These are phyloP conservation scores for Anoura caudifer DNA, from an alignment of 2,113 vertebrate species.

Conservation along the genomic window DNA sequence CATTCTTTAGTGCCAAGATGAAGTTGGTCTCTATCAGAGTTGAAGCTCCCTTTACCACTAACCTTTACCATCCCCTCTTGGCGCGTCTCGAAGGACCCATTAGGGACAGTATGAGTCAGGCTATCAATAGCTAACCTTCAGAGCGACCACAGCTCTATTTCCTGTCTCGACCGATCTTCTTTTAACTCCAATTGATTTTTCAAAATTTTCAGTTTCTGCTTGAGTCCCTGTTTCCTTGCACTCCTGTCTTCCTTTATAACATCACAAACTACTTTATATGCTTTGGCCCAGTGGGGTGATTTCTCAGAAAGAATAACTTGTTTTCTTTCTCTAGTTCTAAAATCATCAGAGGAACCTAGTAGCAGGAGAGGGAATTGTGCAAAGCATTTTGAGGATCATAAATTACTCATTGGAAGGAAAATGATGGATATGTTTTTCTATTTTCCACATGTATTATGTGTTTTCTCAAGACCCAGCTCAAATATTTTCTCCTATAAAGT, in stretches of 20 bases:
- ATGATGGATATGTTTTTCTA: conserved; percentile 52
- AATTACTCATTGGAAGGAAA: conserved; percentile 57
- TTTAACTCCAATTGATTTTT: conserved; percentile 61
- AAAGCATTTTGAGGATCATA: conserved; percentile 43
- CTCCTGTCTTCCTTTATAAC: conserved; percentile 37
- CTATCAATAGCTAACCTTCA: background rate
- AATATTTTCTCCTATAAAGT: background rate
- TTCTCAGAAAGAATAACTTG: conserved; percentile 54
- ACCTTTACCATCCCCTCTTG: background rate
- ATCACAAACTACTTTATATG: conserved; percentile 50
- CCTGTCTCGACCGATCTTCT: conserved; percentile 42
- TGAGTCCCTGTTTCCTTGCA: conserved; percentile 39
- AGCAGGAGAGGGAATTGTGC: conserved; percentile 48
- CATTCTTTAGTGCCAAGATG: background rate
- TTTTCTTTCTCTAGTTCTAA: conserved; percentile 52
- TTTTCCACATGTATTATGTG: conserved; percentile 32
- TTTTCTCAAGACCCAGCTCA: conserved; percentile 24
- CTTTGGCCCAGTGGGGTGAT: conserved; percentile 43
- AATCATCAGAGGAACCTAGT: conserved; percentile 34
- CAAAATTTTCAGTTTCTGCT: conserved; percentile 43
- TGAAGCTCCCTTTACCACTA: background rate
- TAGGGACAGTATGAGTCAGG: background rate
- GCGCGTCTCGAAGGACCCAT: background rate
- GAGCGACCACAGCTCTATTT: background rate
- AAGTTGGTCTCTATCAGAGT: background rate